phyloP scores from a whole-genome alignment of 35 echinoderm and acorn worm species.

The Chiridota heheva region DNA sequence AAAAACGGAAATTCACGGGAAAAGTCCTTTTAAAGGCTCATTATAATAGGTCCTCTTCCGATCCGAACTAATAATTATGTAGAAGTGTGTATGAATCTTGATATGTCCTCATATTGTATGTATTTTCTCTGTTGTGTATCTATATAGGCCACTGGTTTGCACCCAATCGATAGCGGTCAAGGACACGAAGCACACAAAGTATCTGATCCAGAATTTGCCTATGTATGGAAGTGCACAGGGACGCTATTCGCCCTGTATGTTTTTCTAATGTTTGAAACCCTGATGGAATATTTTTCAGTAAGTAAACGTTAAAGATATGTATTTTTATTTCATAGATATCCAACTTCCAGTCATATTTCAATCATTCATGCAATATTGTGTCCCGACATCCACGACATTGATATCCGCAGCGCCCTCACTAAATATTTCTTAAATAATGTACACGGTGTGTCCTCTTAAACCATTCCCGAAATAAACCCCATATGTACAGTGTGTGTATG shows the following conservation, averaged over 20 bases:
- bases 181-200: background rate
- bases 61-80: background rate
- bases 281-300: constrained; percentile 11
- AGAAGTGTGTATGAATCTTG: background rate
- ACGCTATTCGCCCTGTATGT: constrained; percentile 18
- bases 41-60: background rate
- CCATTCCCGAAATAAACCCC: too few species aligned
- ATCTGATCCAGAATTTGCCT: constrained; percentile 12
- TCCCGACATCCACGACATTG: too few species aligned
- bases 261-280: constrained; percentile 12
- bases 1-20: background rate
- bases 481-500: too few species aligned
- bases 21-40: background rate
- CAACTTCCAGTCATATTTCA: too few species aligned
- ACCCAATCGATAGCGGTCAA: background rate
- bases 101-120: background rate
- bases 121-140: background rate
- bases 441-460: too few species aligned
- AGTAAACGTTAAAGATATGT: too few species aligned
- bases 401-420: too few species aligned
- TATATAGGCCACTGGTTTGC: constrained; percentile 1
- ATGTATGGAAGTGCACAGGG: constrained; percentile 10
- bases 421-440: too few species aligned
- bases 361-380: too few species aligned
- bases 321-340: too few species aligned